Evolutionary conservation across 2,888 invertebrate species (phyloP), one percentile per base, ranked within the genome.

Genomic region (Dicyrtoma fusca): DNA sequence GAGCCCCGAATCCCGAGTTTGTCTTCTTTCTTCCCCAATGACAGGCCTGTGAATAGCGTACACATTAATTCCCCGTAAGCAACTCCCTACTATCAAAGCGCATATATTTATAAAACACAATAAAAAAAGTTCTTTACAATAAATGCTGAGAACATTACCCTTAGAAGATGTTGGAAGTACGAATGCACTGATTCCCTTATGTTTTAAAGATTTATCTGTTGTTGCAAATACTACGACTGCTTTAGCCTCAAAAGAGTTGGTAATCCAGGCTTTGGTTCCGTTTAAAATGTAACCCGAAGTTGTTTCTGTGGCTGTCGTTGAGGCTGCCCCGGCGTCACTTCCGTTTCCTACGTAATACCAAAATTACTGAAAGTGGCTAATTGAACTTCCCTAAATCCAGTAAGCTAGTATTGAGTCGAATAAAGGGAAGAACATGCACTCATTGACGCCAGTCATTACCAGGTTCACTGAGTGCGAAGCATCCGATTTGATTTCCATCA

Each of bases 241-340:
- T 82, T 90, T 89, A 49, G 95, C 90, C 83, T 97, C 97, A 82
- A 88, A 92, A 0, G 90, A 96, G 84, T 95, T 95, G 0, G 97
- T 97, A 72, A 97, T 97, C 97, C 97, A 97, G 6, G 92, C 89
- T 84, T 95, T 95, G 1, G 95, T 94, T 1, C 95, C 95, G 84
- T 93, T 95, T 4, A 95, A 81, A 21, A 89, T 82, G 86, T 90
- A 96, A 73, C 87, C 86, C 80, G 89, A 87, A 0, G 90, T 91
- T n/a, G 87, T 85, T 14, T 76, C 77, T 81, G 86, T 88, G 0
- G 97, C 96, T 6, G 87, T 89, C 0, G 97, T 96, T 0, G 94
- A 92, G 0, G 97, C 97, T n/a, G 97, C 97, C 14, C 96, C 95
- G 13, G 97, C 97, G 87, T 97, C 97, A 69, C 95, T 95, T 0